Base-by-base conservation (phyloP, 2,113 vertebrate genomes). In the Zapus hudsonius region DNA sequence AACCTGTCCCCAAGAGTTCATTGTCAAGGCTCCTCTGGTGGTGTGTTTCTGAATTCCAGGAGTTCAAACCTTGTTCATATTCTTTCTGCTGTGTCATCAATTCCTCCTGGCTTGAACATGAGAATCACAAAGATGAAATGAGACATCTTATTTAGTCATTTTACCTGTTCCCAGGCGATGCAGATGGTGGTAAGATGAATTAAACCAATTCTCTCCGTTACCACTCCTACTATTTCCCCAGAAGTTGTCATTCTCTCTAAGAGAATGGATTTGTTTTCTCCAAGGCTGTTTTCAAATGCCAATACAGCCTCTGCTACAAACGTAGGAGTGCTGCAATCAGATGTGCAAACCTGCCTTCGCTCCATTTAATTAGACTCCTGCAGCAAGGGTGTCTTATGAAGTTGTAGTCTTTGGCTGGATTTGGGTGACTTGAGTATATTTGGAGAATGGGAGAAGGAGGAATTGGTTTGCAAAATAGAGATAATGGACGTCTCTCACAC, bases 111-210 rank as follows among this genome's bases (percentile, higher is more conserved):
- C 40, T 87, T 87, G 38, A 70, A 15, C 40, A 42, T 31, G 7
- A 10, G n/a, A 31, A 19, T 90, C 85, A 40, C 47, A 75, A 83
- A 86, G 72, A 92, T 80, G 75, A 83, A 88, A 92, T 59, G n/a
- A 36, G 73, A 85, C 22, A 61, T 61, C 84, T 88, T 72, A 82
- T 75, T 84, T 90, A 47, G 84, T 44, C 91, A 75, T 93, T 95
- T 95, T 67, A 75, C 85, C 83, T 86, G 74, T 90, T 93, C 83
- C 80, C 72, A 61, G 63, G 90, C 7, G 0, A 75, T 36, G 19
- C 38, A 88, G 82, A 72, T 19, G 75, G 70, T 66, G 88, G 80
- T 93, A 86, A 94, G 92, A 95, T 73, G 95, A 95, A 95, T 94
- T 94, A 92, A 92, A 84, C 79, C 80, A 67, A 78, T 61, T 76